Percentiles rank a stretch among this genome's conserved stretches.
Conservation (phyloP, 2,888 invertebrate genomes). For the Drosophila robusta region DNA sequence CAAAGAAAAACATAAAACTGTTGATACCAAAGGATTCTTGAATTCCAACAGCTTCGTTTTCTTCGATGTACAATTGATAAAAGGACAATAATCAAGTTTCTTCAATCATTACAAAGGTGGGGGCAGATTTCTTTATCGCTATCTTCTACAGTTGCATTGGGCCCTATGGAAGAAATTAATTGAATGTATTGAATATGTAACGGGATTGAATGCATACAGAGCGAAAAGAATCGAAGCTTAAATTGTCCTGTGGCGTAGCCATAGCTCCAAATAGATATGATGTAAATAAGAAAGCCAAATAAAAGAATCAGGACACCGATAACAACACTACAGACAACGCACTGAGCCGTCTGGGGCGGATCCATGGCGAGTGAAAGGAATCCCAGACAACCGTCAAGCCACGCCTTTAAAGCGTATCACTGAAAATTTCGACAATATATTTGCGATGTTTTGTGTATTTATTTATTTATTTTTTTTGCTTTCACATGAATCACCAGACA, state of each 20-base stretch:
- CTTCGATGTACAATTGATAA: background rate
- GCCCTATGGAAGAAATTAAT: constrained; percentile 4
- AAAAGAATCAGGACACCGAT: constrained; percentile 16
- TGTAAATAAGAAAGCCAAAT: constrained; percentile 4
- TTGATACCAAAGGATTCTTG: background rate
- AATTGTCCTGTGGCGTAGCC: background rate
- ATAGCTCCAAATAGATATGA: constrained; percentile 7
- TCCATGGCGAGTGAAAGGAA: constrained; percentile 34
- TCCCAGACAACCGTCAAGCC: constrained; percentile 49
- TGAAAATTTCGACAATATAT: constrained; percentile 9
- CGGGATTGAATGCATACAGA: constrained; percentile 5
- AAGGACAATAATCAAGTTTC: no score
- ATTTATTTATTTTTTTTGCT: background rate
- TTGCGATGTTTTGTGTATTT: constrained; percentile 15
- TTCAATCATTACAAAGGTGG: no score
- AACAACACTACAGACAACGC: constrained; percentile 24
- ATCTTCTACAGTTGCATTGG: background rate
- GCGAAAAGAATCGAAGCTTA: background rate
- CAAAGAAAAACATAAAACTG: background rate
- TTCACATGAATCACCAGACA: constrained; percentile 15
- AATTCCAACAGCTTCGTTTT: background rate
- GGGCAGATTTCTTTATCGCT: background rate
- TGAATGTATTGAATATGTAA: background rate
- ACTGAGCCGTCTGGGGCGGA: constrained; percentile 19
- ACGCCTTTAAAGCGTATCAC: constrained; percentile 53